A percentile compares a stretch with the other conserved stretches of the same genome.
Conservation (phyloP, 2,113 vertebrate genomes). For the Sakesphorus luctuosus region DNA sequence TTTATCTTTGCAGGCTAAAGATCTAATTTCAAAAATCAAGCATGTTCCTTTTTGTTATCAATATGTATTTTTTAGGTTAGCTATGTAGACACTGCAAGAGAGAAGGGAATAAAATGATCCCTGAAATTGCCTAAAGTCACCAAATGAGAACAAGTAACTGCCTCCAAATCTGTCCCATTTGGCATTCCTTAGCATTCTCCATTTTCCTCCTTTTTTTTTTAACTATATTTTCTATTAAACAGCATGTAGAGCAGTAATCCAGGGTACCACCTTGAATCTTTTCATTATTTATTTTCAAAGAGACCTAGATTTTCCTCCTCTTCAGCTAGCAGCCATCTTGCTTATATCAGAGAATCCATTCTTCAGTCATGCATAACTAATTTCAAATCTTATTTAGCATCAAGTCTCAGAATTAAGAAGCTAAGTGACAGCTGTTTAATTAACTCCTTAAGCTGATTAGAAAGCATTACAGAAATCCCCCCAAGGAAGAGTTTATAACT, state of each 20-base stretch:
- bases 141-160: not conserved
- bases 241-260: not conserved
- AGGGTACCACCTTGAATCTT: not conserved
- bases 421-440: slow-evolving; percentile 81
- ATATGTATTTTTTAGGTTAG: not conserved
- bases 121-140: not conserved
- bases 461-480: slow-evolving; percentile 69
- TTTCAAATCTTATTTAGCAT: slow-evolving; percentile 76
- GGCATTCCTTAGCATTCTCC: not conserved
- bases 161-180: not conserved
- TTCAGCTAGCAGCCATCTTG: not conserved
- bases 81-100: not conserved
- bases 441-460: slow-evolving; percentile 83
- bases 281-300: not conserved
- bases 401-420: slow-evolving; percentile 73
- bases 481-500: slow-evolving; percentile 67
- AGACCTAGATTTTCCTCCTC: not conserved
- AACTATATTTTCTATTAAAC: not conserved
- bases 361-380: slow-evolving; percentile 56
- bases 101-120: not conserved
- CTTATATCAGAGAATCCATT: not conserved
- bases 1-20: not conserved
- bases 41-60: not conserved
- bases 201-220: not conserved
- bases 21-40: not conserved